Conservation (phyloP, 1,140 invertebrate species). For the Euschistus heros region DNA sequence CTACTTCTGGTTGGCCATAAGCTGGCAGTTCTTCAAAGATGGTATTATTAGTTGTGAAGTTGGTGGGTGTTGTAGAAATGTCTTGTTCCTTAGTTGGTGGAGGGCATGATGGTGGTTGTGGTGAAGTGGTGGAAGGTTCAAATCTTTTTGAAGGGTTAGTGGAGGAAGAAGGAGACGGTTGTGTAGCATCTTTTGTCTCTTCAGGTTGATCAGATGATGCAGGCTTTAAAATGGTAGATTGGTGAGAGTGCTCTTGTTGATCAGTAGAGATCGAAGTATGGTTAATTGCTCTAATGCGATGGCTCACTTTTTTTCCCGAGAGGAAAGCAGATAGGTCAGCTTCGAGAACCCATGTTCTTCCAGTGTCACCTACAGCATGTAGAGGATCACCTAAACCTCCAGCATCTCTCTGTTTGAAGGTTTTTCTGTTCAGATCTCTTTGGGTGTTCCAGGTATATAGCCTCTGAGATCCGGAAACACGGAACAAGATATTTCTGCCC, state of each 20-base stretch:
- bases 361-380: constrained; percentile 41
- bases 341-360: constrained; percentile 46
- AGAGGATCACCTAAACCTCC: constrained; percentile 38
- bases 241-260: too few species aligned
- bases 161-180: background rate
- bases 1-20: too few species aligned
- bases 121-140: too few species aligned
- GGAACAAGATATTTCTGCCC: constrained; percentile 40
- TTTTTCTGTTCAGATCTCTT: constrained; percentile 29
- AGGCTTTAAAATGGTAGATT: too few species aligned
- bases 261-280: background rate
- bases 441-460: constrained; percentile 41
- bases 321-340: constrained; percentile 52
- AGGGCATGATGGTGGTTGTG: too few species aligned
- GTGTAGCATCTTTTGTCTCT: background rate
- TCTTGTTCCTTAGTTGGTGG: too few species aligned
- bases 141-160: too few species aligned
- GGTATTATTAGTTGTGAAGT: too few species aligned
- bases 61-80: too few species aligned
- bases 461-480: constrained; percentile 36
- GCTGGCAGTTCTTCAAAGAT: too few species aligned
- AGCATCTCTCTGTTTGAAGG: constrained; percentile 27
- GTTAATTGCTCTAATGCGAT: constrained; percentile 5
- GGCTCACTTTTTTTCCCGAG: constrained; percentile 33
- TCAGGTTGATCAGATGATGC: background rate